These are phyloP conservation scores for Forbesichthys agassizii DNA, from an alignment of 2,113 vertebrate species.

Conservation along the genomic window DNA sequence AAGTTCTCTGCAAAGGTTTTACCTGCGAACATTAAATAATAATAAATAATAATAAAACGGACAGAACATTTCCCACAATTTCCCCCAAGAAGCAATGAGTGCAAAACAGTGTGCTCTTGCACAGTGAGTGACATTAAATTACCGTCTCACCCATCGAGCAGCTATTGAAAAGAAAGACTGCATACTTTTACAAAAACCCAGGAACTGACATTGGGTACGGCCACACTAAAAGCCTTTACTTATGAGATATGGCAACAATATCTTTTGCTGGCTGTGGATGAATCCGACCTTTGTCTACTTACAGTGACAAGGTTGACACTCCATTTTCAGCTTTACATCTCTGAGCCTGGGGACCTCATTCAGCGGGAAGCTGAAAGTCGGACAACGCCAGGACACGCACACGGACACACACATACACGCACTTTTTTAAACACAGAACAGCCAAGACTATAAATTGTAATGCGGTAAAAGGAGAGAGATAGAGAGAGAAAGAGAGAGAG, in stretches of 20 bases:
- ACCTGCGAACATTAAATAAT: slow-evolving; percentile 13
- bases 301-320: slow-evolving; percentile 36
- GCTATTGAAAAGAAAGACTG: slow-evolving; percentile 16
- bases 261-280: slow-evolving; percentile 41
- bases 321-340: slow-evolving; percentile 48
- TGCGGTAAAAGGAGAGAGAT: slow-evolving; percentile 35
- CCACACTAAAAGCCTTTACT: slow-evolving; percentile 9
- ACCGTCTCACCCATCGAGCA: neutral
- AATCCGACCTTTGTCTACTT: slow-evolving; percentile 39
- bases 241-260: slow-evolving; percentile 38
- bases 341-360: slow-evolving; percentile 11
- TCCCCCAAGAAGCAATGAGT: neutral
- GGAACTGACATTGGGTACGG: neutral
- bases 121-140: neutral
- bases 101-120: neutral
- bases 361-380: neutral
- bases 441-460: slow-evolving; percentile 46
- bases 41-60: neutral
- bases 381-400: neutral
- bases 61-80: slow-evolving; percentile 5
- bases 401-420: slow-evolving; percentile 16
- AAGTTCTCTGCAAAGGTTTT: slow-evolving; percentile 17
- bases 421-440: slow-evolving; percentile 23
- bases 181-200: slow-evolving; percentile 18
- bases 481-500: slow-evolving; percentile 2